These are phyloP conservation scores for Galeopterus variegatus DNA, from an alignment of 2,113 vertebrate species.

Conservation along the genomic window DNA sequence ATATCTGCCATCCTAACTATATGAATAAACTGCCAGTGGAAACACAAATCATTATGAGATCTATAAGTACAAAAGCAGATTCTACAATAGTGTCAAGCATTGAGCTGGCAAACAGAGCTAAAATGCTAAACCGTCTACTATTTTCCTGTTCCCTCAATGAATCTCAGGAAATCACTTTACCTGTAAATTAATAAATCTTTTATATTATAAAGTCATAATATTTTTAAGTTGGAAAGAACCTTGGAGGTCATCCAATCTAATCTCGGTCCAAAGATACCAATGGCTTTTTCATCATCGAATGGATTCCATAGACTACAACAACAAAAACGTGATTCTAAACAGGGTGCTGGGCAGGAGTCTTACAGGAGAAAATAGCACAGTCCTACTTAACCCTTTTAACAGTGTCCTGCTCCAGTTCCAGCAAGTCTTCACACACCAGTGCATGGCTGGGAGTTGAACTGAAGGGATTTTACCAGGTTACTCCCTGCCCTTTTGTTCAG, in stretches of 20 bases:
- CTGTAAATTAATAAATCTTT: not conserved
- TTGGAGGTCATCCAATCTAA: not conserved
- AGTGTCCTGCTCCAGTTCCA: slow-evolving; percentile 87
- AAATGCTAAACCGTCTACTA: not conserved
- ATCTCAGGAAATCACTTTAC: not conserved
- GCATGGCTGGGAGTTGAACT: slow-evolving; percentile 54
- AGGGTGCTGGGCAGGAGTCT: fast-evolving
- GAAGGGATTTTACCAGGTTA: slow-evolving; percentile 19
- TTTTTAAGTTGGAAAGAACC: not conserved
- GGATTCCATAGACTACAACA: fast-evolving
- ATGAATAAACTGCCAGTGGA: not conserved
- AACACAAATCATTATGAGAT: slow-evolving; percentile 14
- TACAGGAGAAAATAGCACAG: fast-evolving
- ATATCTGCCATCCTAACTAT: not conserved
- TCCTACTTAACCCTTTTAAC: slow-evolving; percentile 90
- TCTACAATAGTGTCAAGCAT: not conserved
- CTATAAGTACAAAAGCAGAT: slow-evolving; percentile 1
- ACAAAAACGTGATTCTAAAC: not conserved
- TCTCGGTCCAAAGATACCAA: not conserved
- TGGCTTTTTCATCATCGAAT: not conserved
- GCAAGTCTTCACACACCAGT: slow-evolving; percentile 86
- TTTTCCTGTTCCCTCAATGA: not conserved
- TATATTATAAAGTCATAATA: not conserved
- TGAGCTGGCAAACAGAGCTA: not conserved
- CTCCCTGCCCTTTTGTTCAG: slow-evolving; percentile 88